phyloP scores from a whole-genome alignment of 2,113 vertebrate genomes.

The Atlantisia rogersi region DNA sequence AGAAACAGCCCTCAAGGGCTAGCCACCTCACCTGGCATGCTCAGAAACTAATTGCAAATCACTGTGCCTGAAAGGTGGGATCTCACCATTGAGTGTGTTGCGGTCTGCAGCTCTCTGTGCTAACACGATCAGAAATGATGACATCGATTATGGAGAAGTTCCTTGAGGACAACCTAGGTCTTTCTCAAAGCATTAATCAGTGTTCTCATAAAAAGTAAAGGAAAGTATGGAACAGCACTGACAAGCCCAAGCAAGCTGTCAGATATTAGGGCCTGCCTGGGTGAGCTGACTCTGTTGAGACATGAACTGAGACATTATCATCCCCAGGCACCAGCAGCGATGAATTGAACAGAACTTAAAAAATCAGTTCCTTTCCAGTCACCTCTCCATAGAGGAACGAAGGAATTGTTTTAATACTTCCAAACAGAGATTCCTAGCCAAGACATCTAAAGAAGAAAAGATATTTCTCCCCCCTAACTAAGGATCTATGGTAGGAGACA shows the following conservation, averaged over 20 bases:
- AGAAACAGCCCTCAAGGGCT: conserved; percentile 30
- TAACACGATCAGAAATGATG: background rate
- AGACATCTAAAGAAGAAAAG: conserved; percentile 18
- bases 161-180: conserved; percentile 35
- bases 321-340: background rate
- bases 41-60: conserved; percentile 64
- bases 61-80: background rate
- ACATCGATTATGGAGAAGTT: conserved; percentile 21
- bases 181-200: conserved; percentile 48
- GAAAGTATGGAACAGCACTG: background rate
- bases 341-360: conserved; percentile 46
- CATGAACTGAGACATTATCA: background rate
- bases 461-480: background rate
- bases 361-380: conserved; percentile 9
- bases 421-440: conserved; percentile 30
- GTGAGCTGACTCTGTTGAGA: conserved; percentile 20
- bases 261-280: conserved; percentile 5
- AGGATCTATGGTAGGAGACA: background rate
- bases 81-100: background rate
- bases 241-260: conserved; percentile 38
- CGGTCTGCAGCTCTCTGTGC: background rate
- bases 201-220: conserved; percentile 36
- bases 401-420: conserved; percentile 49
- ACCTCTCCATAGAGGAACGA: conserved; percentile 1
- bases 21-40: conserved; percentile 26